These are phyloP conservation scores for Rhimphoctona megacephalus DNA, from an alignment of 2,888 invertebrate genomes.

Conservation along the genomic window DNA sequence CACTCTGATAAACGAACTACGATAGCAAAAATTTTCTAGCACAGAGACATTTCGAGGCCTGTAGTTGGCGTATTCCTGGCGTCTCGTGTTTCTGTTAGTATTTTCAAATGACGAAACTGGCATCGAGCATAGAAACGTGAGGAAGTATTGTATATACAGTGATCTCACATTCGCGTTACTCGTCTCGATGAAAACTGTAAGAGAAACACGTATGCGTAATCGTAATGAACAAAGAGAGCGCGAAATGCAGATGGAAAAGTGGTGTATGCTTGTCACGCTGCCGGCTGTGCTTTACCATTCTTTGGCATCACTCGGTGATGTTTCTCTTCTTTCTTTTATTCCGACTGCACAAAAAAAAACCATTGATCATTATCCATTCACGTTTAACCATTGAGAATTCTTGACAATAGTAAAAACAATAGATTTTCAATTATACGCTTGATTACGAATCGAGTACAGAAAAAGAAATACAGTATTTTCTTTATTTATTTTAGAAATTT, in stretches of 20 bases:
- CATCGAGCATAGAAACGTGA: conserved; percentile 57
- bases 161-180: conserved; percentile 39
- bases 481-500: background rate
- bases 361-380: conserved; percentile 71
- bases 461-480: background rate
- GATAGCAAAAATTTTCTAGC: conserved; percentile 54
- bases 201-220: conserved; percentile 48
- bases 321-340: conserved; percentile 13
- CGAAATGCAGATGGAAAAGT: conserved; percentile 53
- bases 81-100: conserved; percentile 44
- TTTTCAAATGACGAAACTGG: conserved; percentile 52
- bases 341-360: conserved; percentile 54
- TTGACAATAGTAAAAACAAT: background rate
- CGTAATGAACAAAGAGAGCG: conserved; percentile 53
- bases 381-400: conserved; percentile 35
- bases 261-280: conserved; percentile 69
- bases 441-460: background rate
- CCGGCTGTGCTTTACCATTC: conserved; percentile 65
- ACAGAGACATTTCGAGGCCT: conserved; percentile 51
- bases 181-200: conserved; percentile 45
- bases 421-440: conserved; percentile 1
- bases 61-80: conserved; percentile 27
- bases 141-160: background rate
- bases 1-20: conserved; percentile 58
- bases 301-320: conserved; percentile 41